Evolutionary conservation across 2,888 invertebrate genomes (phyloP).

Genomic region (Tribolium freemani): DNA sequence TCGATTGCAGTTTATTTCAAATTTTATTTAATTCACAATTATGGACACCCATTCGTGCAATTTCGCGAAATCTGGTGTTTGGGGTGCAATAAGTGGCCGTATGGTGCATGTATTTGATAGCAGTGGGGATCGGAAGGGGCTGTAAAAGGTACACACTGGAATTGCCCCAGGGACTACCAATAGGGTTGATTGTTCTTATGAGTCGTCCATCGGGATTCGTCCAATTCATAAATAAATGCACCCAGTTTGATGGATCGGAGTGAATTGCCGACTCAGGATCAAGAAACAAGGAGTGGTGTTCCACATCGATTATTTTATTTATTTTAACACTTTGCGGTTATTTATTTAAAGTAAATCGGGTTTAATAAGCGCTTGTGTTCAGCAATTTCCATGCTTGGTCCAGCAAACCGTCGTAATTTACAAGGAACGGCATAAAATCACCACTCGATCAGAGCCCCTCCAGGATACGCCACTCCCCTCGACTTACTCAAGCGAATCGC

Average conservation of each 20-base stretch:
- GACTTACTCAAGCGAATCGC: slow-evolving; percentile 66
- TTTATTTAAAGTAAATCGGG: slow-evolving; percentile 23
- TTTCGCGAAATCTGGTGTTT: slow-evolving; percentile 19
- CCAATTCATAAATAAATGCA: slow-evolving; percentile 42
- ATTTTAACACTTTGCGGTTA: slow-evolving; percentile 18
- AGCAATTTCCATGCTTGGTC: slow-evolving; percentile 10
- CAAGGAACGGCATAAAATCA: slow-evolving; percentile 56
- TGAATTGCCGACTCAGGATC: not conserved
- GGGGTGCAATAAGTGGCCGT: slow-evolving; percentile 33
- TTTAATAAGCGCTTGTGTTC: slow-evolving; percentile 20
- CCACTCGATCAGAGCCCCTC: slow-evolving; percentile 61
- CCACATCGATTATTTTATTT: slow-evolving; percentile 5
- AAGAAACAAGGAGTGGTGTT: not conserved
- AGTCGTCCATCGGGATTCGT: slow-evolving; percentile 44
- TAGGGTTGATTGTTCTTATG: slow-evolving; percentile 52
- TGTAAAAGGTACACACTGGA: slow-evolving; percentile 30
- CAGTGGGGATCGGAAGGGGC: slow-evolving; percentile 31
- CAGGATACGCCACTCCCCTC: slow-evolving; percentile 58
- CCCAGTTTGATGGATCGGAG: slow-evolving; percentile 18
- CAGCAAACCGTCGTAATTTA: slow-evolving; percentile 28
- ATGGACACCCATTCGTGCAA: slow-evolving; percentile 24
- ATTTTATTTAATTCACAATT: not conserved
- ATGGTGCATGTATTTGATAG: slow-evolving; percentile 32
- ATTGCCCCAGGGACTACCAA: slow-evolving; percentile 50
- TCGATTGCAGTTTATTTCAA: not conserved